Conservation (phyloP, 2,797 vertebrate species). For the Monodelphis domestica region DNA sequence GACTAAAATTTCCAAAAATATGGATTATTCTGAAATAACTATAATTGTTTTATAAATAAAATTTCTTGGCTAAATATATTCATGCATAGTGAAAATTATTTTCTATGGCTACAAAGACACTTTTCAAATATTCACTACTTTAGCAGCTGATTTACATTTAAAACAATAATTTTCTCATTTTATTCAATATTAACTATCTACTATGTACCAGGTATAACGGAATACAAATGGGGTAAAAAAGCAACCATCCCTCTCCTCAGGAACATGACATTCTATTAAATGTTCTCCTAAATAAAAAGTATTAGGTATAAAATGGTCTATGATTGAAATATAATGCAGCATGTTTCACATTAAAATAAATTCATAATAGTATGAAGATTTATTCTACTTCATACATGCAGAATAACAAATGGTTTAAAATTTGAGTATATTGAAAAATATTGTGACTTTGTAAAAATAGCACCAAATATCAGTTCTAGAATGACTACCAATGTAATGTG, state of each 20-base stretch:
- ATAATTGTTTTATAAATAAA: not conserved
- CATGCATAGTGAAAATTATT: conserved; percentile 12
- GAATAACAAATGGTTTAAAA: not conserved
- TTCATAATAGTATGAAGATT: not conserved
- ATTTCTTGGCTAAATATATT: conserved; percentile 22
- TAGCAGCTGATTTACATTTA: conserved; percentile 3
- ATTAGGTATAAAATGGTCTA: not conserved
- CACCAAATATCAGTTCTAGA: not conserved
- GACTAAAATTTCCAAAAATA: conserved; percentile 38
- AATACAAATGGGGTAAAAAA: not conserved
- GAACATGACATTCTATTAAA: not conserved
- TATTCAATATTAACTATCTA: not conserved
- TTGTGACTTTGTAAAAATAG: not conserved
- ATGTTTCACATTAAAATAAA: not conserved
- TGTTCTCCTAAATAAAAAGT: not conserved
- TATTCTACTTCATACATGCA: not conserved
- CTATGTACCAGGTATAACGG: not conserved
- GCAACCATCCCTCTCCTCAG: not conserved
- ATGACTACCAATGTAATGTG: not conserved
- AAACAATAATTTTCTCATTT: conserved; percentile 24
- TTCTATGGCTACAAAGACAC: not conserved
- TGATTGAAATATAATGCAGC: not conserved
- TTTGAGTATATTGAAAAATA: not conserved
- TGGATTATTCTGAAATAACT: conserved; percentile 13
- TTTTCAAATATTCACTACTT: conserved; percentile 52